Percentiles rank a stretch among this genome's conserved stretches.
Conservation (phyloP, 2,888 invertebrate species). For the Philaethria dido region DNA sequence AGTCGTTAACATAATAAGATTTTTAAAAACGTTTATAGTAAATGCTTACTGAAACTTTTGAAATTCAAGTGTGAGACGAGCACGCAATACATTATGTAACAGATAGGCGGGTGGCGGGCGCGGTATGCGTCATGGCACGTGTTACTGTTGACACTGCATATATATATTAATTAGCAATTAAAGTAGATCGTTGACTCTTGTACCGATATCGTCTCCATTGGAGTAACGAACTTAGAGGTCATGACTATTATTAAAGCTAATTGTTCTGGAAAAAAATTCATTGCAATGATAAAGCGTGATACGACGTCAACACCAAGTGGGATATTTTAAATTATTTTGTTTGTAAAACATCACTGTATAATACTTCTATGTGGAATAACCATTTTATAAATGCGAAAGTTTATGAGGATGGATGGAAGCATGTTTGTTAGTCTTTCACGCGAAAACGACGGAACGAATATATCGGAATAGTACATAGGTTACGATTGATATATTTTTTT, state of each 20-base stretch:
- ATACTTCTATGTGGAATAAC: neutral
- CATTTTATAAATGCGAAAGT: too few species aligned
- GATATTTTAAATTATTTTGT: neutral
- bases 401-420: too few species aligned
- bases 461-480: too few species aligned
- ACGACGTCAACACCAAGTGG: neutral
- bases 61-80: neutral
- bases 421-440: too few species aligned
- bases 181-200: slow-evolving; percentile 25
- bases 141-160: slow-evolving; percentile 16
- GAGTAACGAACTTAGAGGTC: slow-evolving; percentile 16
- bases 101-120: neutral
- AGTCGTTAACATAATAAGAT: too few species aligned
- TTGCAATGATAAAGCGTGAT: neutral
- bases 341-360: neutral
- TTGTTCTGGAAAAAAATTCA: slow-evolving; percentile 2
- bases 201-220: slow-evolving; percentile 9
- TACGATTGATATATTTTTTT: too few species aligned
- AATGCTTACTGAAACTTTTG: neutral
- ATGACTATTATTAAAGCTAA: slow-evolving; percentile 14
- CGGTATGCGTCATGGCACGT: slow-evolving; percentile 13
- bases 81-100: slow-evolving; percentile 13
- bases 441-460: too few species aligned
- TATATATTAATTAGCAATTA: slow-evolving; percentile 21
- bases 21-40: neutral